Evolutionary conservation across 2,113 vertebrate species (phyloP).

Genomic region (Lichenostomus cassidix): DNA sequence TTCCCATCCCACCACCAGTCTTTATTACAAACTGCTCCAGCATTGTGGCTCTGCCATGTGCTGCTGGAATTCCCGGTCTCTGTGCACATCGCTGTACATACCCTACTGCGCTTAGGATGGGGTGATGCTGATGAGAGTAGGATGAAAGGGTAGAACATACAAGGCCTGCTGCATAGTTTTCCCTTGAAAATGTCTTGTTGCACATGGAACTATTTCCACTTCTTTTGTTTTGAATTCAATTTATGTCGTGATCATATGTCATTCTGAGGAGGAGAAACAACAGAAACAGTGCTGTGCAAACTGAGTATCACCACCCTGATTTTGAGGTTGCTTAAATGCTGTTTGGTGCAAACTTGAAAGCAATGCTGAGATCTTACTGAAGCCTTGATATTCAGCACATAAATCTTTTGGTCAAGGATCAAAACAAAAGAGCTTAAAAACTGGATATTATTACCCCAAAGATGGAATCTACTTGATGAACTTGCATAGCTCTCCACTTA

Average conservation of each 20-base stretch:
- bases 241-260: not conserved
- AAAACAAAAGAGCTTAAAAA: not conserved
- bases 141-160: not conserved
- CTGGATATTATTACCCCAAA: not conserved
- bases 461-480: not conserved
- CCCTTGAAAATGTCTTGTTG: not conserved
- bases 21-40: not conserved
- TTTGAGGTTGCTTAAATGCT: not conserved
- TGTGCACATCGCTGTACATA: slow-evolving; percentile 10
- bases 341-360: not conserved
- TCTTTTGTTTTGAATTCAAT: not conserved
- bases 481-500: not conserved
- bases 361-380: not conserved
- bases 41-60: not conserved
- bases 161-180: not conserved
- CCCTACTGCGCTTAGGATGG: not conserved
- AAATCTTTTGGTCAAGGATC: not conserved
- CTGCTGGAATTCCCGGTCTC: not conserved
- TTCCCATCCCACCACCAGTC: slow-evolving; percentile 25
- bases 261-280: not conserved
- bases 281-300: not conserved
- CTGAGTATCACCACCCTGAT: not conserved
- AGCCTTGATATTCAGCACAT: not conserved
- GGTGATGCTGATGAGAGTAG: slow-evolving; percentile 30
- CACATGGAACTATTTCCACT: not conserved